Evolutionary conservation across 2,888 invertebrate genomes (phyloP).

Genomic region (Caenorhabditis sulstoni): DNA sequence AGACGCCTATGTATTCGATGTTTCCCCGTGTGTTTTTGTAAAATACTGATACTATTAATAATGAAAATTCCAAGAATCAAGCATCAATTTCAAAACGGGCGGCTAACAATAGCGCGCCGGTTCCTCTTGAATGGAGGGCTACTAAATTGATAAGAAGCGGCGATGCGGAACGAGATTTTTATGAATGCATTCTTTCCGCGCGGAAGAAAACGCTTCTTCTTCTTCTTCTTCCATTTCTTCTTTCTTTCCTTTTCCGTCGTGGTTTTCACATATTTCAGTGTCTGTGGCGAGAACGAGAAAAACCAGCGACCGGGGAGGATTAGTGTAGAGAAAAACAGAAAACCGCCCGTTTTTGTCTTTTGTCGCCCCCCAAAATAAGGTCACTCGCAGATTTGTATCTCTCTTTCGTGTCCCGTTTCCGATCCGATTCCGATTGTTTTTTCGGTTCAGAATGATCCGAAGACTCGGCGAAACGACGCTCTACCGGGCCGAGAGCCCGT

Average conservation of each 20-base stretch:
- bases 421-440: neutral
- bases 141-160: constrained; percentile 36
- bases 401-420: constrained; percentile 1
- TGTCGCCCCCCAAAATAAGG: constrained; percentile 47
- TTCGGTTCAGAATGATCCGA: constrained; percentile 45
- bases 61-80: neutral
- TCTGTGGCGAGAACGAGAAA: too few species aligned
- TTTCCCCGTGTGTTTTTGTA: neutral
- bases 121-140: neutral
- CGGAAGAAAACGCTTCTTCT: neutral
- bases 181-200: constrained; percentile 7
- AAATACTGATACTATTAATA: neutral
- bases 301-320: neutral
- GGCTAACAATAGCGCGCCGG: constrained; percentile 29
- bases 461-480: constrained; percentile 53
- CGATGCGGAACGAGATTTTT: constrained; percentile 52
- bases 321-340: constrained; percentile 10
- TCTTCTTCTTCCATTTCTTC: neutral
- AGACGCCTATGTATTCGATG: neutral
- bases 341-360: constrained; percentile 19
- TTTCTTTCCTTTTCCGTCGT: neutral
- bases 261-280: neutral
- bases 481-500: constrained; percentile 58
- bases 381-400: constrained; percentile 39
- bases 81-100: constrained; percentile 15